A percentile compares a stretch with the other conserved stretches of the same genome.
Evolutionary conservation across 2,113 vertebrate genomes (phyloP).

Genomic region (Pelecanoides urinatrix): DNA sequence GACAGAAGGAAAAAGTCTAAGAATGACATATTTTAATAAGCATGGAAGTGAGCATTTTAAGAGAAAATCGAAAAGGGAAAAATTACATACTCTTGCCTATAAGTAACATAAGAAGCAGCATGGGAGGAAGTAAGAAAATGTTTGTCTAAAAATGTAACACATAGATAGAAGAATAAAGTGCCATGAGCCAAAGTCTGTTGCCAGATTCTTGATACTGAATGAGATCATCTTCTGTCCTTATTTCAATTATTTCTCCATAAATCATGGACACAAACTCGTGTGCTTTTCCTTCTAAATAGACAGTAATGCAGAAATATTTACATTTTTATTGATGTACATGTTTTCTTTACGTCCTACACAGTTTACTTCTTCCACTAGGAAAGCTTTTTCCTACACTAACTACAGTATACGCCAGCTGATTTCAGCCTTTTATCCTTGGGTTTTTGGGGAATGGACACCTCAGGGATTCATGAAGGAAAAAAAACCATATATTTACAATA

Average conservation of each 20-base stretch:
- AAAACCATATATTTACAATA: not conserved
- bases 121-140: not conserved
- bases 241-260: slow-evolving; percentile 20
- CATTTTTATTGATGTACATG: not conserved
- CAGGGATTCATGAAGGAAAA: not conserved
- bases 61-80: not conserved
- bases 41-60: not conserved
- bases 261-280: not conserved
- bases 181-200: not conserved
- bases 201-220: not conserved
- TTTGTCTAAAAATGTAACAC: not conserved
- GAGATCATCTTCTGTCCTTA: not conserved
- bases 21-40: not conserved
- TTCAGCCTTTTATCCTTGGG: not conserved
- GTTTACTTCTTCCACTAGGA: not conserved
- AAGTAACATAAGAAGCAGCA: not conserved
- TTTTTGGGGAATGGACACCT: not conserved
- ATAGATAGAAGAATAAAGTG: not conserved
- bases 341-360: not conserved
- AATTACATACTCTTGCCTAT: not conserved
- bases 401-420: not conserved
- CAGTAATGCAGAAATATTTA: not conserved
- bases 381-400: not conserved
- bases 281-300: not conserved
- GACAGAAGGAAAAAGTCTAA: not conserved